Evolutionary conservation across 2,888 invertebrate species (phyloP), one percentile per base, ranked within the genome.

Genomic region (Pollenia angustigena): DNA sequence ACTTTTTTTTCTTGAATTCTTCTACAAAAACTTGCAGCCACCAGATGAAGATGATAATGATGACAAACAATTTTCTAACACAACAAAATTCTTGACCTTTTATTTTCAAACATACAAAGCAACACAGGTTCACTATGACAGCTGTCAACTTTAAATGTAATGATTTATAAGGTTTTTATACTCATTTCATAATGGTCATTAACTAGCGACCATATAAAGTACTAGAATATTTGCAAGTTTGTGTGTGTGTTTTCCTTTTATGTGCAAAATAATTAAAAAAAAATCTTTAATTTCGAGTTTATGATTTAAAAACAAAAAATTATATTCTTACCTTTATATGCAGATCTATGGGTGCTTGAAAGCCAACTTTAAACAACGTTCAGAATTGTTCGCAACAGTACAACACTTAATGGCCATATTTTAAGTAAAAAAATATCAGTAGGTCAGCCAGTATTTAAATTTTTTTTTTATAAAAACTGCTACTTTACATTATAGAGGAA

Each of bases 81-180:
- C 6, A 23, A 76, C 52, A 60, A 74, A 48, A 78, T 79, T 78
- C 81, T 81, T 87, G 84, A 87, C 81, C 84, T 87, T 87, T 84
- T 81, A 23, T 32, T 81, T 48, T 12, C 16, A 64, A 69, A 69
- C 42, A n/a, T 3, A 44, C 1, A 14, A 52, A 60, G 32, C 48
- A 54, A 58, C 11, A 74, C 52, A 50, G 8, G 60, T 66, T 68
- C 16, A 54, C 62, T 76, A 76, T 76, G 81, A 87, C 87, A 81
- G 81, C 81, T 78, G 84, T 74, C 84, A 84, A 52, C 62, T 44
- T 75, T 52, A 48, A 11, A 12, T 56, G 18, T 60, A 46, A 76
- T 82, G 76, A 82, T 72, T 81, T 81, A 64, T 68, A 52, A 64
- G 50, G 42, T 87, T 76, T 50, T 23, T n/a, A 76, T 11, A 32